Base-by-base conservation (phyloP, 2,888 invertebrate species). In the Tupiocoris notatus region DNA sequence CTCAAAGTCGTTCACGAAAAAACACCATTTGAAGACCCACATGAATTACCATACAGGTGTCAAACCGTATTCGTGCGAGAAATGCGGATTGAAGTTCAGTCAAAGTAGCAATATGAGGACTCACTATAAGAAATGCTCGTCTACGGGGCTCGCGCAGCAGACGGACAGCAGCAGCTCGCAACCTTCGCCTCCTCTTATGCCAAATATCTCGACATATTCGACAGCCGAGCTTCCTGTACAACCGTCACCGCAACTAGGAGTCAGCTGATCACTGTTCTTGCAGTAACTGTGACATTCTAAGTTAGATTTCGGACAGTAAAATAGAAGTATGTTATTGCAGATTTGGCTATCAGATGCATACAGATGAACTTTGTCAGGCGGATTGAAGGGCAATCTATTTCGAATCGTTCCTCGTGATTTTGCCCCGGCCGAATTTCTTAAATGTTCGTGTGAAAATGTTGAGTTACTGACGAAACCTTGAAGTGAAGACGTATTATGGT, bases 61-160 rank as follows among this genome's bases (percentile, higher is more conserved):
- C 71, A 92, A 93, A 82, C 93, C 93, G 0, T 93, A 93, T 82
- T 86, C 87, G n/a, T 91, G 91, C 81, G 79, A 82, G 77, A 88
- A 87, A 80, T 94, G 93, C 83, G 89, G 89, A 16, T 87, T 93
- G 57, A 88, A 90, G 12, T 94, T 94, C 83, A 92, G 93, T 0
- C 93, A 93, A 84, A 92, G 92, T 65, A 92, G 92, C 80, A 94
- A 94, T 82, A 94, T 93, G 93, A 87, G 93, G 80, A 94, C 93
- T 0, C 93, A 94, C 83, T 88, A 89, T 82, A 93, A 93, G 84
- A 93, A 93, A 83, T 94, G 93, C 81, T 77, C 78, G 3, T 78
- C 79, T 0, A 62, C 77, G 1, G 77, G 78, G 0, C 18, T 76
- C 3, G 68, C 68, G 16, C 17, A 18, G 20, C 20, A 20, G 54